These are phyloP conservation scores for Nesogale talazaci DNA, from an alignment of 2,113 vertebrate species.

Conservation along the genomic window DNA sequence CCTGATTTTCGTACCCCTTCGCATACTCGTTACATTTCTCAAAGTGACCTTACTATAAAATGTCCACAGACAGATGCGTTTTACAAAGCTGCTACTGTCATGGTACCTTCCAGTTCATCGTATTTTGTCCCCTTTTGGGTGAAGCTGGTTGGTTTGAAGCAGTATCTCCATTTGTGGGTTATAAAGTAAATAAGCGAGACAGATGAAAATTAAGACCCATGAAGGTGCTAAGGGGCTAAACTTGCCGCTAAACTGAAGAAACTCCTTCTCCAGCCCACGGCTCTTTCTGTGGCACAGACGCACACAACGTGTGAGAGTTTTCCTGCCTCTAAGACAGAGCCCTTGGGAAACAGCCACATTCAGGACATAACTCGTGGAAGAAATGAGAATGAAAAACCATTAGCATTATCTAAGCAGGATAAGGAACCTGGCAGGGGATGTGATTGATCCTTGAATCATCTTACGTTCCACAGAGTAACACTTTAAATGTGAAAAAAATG, in stretches of 20 bases:
- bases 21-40: conserved; percentile 18
- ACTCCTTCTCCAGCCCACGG: neutral
- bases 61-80: neutral
- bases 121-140: conserved; percentile 34
- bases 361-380: conserved; percentile 14
- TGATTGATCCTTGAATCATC: neutral
- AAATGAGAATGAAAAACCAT: neutral
- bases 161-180: neutral
- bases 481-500: neutral
- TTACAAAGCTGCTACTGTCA: neutral
- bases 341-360: neutral
- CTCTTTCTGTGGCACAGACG: neutral
- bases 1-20: neutral
- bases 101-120: neutral
- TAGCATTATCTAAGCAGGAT: conserved; percentile 11
- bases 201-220: neutral
- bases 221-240: neutral
- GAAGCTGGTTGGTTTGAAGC: conserved; percentile 34
- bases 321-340: neutral
- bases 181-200: conserved; percentile 15
- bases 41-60: neutral
- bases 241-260: neutral
- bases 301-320: neutral
- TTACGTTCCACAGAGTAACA: neutral
- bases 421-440: conserved; percentile 10